phyloP scores from a whole-genome alignment of 2,888 invertebrate species.

The Rhimphoctona megacephalus region DNA sequence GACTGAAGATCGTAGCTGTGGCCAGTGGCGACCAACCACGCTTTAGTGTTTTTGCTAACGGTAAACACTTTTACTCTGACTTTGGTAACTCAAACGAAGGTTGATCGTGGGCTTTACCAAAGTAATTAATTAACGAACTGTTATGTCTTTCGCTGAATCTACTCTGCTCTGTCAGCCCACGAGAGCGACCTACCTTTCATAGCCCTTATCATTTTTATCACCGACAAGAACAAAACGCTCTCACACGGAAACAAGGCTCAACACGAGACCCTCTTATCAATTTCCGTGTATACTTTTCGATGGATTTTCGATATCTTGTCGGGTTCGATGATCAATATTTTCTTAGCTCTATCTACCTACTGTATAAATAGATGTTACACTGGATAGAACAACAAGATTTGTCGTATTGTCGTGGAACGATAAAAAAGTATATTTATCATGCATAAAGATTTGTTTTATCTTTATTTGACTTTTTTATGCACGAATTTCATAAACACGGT shows the following conservation, averaged over 20 bases:
- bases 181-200: constrained; percentile 38
- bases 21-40: background rate
- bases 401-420: background rate
- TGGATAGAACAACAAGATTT: constrained; percentile 44
- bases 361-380: constrained; percentile 53
- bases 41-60: background rate
- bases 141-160: background rate
- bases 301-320: constrained; percentile 65
- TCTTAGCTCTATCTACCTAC: constrained; percentile 29
- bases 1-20: background rate
- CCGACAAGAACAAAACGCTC: constrained; percentile 40
- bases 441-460: background rate
- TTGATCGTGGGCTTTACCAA: background rate
- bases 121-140: constrained; percentile 22
- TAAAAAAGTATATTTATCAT: constrained; percentile 7
- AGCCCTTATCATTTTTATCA: constrained; percentile 55
- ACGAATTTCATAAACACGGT: background rate
- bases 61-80: background rate
- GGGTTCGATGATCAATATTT: constrained; percentile 61
- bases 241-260: constrained; percentile 51
- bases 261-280: constrained; percentile 56
- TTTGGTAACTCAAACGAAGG: background rate
- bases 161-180: constrained; percentile 8
- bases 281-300: constrained; percentile 59
- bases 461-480: background rate